Evolutionary conservation across 2,797 vertebrate genomes (phyloP).

Genomic region (Acropternis orthonyx): DNA sequence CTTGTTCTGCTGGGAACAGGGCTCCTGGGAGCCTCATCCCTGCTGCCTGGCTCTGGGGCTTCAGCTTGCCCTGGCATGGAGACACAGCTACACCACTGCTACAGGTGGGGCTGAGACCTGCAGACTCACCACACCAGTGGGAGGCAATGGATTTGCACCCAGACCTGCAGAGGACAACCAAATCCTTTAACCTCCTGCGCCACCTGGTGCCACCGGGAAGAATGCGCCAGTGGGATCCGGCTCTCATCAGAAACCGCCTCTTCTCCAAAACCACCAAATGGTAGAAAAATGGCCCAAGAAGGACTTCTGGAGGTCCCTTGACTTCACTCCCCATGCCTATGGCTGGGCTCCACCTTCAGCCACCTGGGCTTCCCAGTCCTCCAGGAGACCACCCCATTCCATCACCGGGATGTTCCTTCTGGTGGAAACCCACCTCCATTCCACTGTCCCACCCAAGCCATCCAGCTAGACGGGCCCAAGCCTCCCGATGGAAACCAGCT

Average conservation of each 20-base stretch:
- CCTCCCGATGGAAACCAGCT: not conserved
- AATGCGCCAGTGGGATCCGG: not conserved
- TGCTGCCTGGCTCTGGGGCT: not conserved
- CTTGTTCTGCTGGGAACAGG: not conserved
- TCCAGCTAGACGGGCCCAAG: not conserved
- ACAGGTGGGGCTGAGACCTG: not conserved
- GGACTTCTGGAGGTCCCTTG: not conserved
- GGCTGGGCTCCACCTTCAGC: not conserved
- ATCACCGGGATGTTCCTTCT: not conserved
- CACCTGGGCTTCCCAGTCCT: not conserved
- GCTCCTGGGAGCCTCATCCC: not conserved
- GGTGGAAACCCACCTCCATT: not conserved
- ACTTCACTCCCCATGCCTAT: not conserved
- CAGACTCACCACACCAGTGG: constrained; percentile 1
- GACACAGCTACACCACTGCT: not conserved
- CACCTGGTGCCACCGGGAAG: constrained; percentile 48
- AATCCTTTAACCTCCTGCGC: constrained; percentile 62
- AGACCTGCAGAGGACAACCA: not conserved
- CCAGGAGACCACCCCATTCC: not conserved
- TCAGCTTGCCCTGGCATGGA: fast-evolving
- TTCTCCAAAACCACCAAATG: not conserved
- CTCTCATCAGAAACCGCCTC: not conserved
- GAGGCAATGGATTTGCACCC: not conserved
- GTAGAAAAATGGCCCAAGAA: not conserved
- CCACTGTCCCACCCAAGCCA: not conserved